These are phyloP conservation scores for Virgularia gustaviana DNA, from an alignment of 92 coral and sea anemone species.

Conservation along the genomic window DNA sequence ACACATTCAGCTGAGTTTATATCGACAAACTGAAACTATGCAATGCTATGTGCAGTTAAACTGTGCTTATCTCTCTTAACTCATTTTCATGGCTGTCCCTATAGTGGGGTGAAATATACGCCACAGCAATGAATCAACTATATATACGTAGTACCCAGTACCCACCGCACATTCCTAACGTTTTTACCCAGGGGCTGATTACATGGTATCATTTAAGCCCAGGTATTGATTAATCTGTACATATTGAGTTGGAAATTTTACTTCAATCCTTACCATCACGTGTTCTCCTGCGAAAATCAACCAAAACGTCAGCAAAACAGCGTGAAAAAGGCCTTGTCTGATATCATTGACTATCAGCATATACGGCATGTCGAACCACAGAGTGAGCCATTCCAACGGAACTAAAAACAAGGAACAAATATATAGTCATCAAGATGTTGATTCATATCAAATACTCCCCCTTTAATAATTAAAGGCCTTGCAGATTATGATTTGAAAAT, in stretches of 20 bases:
- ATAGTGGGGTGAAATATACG: too few relatives aligned
- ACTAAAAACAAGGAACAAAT: slow-evolving; percentile 41
- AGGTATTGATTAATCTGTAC: too few relatives aligned
- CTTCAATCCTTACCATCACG: slow-evolving; percentile 61
- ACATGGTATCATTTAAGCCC: too few relatives aligned
- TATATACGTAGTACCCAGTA: too few relatives aligned
- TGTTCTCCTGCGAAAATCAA: slow-evolving; percentile 95
- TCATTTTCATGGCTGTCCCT: too few relatives aligned
- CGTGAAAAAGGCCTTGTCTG: slow-evolving; percentile 89
- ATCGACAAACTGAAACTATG: neutral
- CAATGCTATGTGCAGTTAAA: too few relatives aligned
- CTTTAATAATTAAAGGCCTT: neutral
- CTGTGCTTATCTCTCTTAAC: too few relatives aligned
- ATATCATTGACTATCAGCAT: slow-evolving; percentile 80
- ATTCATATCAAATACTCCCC: neutral
- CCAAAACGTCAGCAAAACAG: slow-evolving; percentile 85
- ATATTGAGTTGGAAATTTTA: neutral
- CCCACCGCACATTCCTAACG: too few relatives aligned
- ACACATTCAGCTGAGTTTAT: too few relatives aligned
- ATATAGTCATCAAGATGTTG: neutral
- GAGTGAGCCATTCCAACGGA: slow-evolving; percentile 90
- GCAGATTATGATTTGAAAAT: neutral
- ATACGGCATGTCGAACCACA: slow-evolving; percentile 80
- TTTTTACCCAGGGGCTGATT: too few relatives aligned
- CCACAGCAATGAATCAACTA: too few relatives aligned